Percentiles rank a stretch among this genome's conserved stretches.
These are phyloP conservation scores for Petrocephalus microphthalmus DNA, from an alignment of 2,113 vertebrate genomes.

Conservation along the genomic window DNA sequence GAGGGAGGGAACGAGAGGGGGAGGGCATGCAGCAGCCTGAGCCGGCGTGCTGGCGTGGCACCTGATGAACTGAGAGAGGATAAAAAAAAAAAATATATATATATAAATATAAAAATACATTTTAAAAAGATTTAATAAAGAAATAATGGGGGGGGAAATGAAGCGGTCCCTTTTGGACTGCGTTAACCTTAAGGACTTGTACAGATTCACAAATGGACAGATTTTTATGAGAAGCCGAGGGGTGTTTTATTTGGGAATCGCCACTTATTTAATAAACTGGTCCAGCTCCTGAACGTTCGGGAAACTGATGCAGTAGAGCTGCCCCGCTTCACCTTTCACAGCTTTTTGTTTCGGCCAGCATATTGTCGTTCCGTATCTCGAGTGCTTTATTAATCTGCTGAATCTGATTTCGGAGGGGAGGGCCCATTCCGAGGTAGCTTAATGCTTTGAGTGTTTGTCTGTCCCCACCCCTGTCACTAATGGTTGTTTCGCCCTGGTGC, in stretches of 20 bases:
- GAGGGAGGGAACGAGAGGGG: too few species aligned
- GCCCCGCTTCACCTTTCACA: not conserved
- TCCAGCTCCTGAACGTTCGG: not conserved
- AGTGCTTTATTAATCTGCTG: not conserved
- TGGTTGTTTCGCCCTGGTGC: not conserved
- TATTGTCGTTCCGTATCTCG: not conserved
- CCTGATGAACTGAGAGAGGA: slow-evolving; percentile 15
- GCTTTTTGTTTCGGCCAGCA: not conserved
- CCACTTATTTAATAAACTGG: slow-evolving; percentile 36
- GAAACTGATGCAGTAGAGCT: not conserved
- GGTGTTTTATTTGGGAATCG: slow-evolving; percentile 52
- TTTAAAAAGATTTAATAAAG: slow-evolving; percentile 59
- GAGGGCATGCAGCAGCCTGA: not conserved
- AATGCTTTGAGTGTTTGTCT: not conserved
- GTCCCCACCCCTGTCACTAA: not conserved
- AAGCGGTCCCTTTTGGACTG: slow-evolving; percentile 59
- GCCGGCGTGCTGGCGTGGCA: not conserved
- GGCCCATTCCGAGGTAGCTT: not conserved
- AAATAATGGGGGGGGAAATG: slow-evolving; percentile 29
- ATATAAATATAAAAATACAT: not conserved
- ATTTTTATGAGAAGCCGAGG: slow-evolving; percentile 56
- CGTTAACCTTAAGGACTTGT: slow-evolving; percentile 55
- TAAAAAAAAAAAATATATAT: slow-evolving; percentile 29
- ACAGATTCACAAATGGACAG: slow-evolving; percentile 57
- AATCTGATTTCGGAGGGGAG: not conserved